phyloP scores from a whole-genome alignment of 2,113 vertebrate genomes.

The Sinocyclocheilus anophthalmus region DNA sequence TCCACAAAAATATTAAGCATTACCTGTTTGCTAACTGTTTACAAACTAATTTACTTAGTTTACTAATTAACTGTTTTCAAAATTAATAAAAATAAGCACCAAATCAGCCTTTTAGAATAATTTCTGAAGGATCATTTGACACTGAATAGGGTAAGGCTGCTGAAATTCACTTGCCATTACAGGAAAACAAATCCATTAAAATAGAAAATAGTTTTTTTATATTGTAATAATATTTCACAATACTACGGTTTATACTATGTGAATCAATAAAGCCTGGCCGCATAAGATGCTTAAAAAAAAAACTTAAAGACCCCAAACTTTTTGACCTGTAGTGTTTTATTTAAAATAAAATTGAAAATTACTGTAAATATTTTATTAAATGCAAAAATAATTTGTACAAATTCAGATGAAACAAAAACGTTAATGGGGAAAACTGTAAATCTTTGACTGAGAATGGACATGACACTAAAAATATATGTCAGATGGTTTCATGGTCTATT shows the following conservation, averaged over 20 bases:
- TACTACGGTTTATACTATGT: too few species aligned
- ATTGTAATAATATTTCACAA: too few species aligned
- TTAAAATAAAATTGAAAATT: neutral
- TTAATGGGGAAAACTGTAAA: neutral
- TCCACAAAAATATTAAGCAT: neutral
- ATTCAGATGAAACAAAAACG: neutral
- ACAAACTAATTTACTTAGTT: too few species aligned
- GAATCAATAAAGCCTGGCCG: neutral
- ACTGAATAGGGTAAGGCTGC: too few species aligned
- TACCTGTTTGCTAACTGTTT: too few species aligned
- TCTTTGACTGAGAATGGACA: neutral
- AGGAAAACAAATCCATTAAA: neutral
- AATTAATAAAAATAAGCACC: too few species aligned
- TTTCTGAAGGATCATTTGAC: neutral
- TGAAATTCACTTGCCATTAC: neutral
- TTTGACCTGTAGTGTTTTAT: too few species aligned
- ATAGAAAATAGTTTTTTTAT: too few species aligned
- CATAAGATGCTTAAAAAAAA: neutral
- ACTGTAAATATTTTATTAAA: neutral
- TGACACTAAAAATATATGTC: neutral
- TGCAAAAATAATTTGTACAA: neutral
- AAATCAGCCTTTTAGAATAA: neutral
- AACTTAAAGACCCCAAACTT: too few species aligned
- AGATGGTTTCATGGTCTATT: conserved; percentile 70
- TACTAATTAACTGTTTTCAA: too few species aligned